Conservation (phyloP, 2,797 vertebrate species). For the Avahi laniger region DNA sequence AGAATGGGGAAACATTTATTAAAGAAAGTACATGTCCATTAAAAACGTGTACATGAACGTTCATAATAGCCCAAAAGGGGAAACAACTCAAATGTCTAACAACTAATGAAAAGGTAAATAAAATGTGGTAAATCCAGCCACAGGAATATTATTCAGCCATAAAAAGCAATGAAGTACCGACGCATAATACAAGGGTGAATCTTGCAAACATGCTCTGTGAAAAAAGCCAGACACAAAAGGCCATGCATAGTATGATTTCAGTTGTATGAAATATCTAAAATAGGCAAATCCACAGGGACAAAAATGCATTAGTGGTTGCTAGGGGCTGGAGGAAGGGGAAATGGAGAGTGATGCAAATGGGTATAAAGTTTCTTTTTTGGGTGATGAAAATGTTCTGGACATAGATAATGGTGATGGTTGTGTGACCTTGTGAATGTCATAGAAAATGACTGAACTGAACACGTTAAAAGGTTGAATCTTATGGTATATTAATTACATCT, state of each 20-base stretch:
- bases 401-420: neutral
- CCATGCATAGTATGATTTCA: neutral
- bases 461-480: neutral
- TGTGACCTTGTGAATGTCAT: neutral
- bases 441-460: neutral
- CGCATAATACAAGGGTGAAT: neutral
- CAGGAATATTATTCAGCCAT: neutral
- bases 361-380: neutral
- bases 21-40: neutral
- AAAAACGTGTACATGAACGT: neutral
- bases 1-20: neutral
- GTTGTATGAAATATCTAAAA: neutral
- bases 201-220: neutral
- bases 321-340: neutral
- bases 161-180: neutral
- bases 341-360: neutral
- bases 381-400: neutral
- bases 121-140: neutral
- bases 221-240: neutral
- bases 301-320: neutral
- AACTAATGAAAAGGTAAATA: neutral
- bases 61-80: neutral
- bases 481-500: neutral
- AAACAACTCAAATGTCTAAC: neutral
- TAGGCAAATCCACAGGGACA: neutral